Percentiles rank a stretch among this genome's conserved stretches.
phyloP scores from a whole-genome alignment of 1,140 invertebrate genomes.

The Drosophila novamexicana region DNA sequence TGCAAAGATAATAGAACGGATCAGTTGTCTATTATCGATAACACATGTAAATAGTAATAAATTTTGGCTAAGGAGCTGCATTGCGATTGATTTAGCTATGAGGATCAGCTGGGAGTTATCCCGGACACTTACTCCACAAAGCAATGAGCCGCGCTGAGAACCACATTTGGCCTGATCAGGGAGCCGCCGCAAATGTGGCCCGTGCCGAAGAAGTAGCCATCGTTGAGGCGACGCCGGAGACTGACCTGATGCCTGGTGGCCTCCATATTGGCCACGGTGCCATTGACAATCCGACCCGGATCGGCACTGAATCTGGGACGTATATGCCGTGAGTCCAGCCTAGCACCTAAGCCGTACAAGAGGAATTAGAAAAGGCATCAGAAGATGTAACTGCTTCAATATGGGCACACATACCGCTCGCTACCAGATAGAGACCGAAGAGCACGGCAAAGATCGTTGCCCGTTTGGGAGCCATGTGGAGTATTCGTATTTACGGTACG shows the following conservation, averaged over 20 bases:
- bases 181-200: slow-evolving; percentile 83
- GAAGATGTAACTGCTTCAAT: too few relatives aligned
- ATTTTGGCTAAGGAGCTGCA: background rate
- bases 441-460: slow-evolving; percentile 8
- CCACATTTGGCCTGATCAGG: slow-evolving; percentile 74
- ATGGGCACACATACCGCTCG: slow-evolving; percentile 15
- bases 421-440: background rate
- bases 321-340: slow-evolving; percentile 14
- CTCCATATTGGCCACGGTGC: slow-evolving; percentile 60
- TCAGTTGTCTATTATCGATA: background rate
- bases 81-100: background rate
- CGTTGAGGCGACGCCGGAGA: slow-evolving; percentile 61
- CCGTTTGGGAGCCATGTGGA: slow-evolving; percentile 19
- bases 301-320: slow-evolving; percentile 53
- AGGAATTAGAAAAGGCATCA: background rate
- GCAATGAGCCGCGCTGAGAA: slow-evolving; percentile 85
- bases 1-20: too few relatives aligned
- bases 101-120: background rate
- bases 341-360: background rate
- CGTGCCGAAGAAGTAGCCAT: slow-evolving; percentile 74
- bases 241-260: slow-evolving; percentile 79
- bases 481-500: slow-evolving; percentile 26
- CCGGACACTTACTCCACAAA: slow-evolving; percentile 76
- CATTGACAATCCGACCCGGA: slow-evolving; percentile 73
- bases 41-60: background rate